Evolutionary conservation across 2,888 invertebrate species (phyloP), one percentile per base, ranked within the genome.

Genomic region (Chironomus tentans): DNA sequence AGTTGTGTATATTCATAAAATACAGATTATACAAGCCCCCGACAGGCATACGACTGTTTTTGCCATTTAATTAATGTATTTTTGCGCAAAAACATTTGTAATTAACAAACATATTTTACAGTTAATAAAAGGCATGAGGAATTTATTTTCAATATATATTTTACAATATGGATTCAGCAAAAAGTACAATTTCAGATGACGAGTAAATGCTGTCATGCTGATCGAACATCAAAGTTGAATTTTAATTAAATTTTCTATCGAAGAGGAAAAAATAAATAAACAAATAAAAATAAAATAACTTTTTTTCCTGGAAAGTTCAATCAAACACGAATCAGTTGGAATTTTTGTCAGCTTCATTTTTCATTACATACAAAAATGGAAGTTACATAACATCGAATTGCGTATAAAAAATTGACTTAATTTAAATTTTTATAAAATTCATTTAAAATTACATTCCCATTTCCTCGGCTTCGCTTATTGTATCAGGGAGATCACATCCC

Each of bases 401-500:
- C 10, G 38, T 38, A 28, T 28, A 28, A 28, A 38, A 38, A 10
- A 38, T 38, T 38, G 38, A 38, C 38, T 38, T 38, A 38, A 38
- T 38, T 38, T 38, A 38, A 38, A 38, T 38, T 38, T 38, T 38
- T 10, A 38, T 38, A 10, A 38, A 38, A 38, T 38, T 38, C 38
- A 38, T 38, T 38, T 38, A 38, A 1, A 38, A 10, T 10, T 38
- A 38, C 10, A 10, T 10, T 38, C 38, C 38, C 38, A 76, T 76
- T n/a, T 56, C 69, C 18, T 76, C 76, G 15, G 76, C 76, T 56
- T 76, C 76, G 21, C 46, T 38, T 71, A 88, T 85, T 38, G 88
- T 89, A 81, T 90, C 89, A 2, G 90, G 90, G 72, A 90, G 81
- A 79, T 87, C 87, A 68, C 82, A 83, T 68, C 86, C 87, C 78